Percentiles rank a stretch among this genome's conserved stretches.
phyloP scores from a whole-genome alignment of 2,888 invertebrate species.

The Campoplex capitator region DNA sequence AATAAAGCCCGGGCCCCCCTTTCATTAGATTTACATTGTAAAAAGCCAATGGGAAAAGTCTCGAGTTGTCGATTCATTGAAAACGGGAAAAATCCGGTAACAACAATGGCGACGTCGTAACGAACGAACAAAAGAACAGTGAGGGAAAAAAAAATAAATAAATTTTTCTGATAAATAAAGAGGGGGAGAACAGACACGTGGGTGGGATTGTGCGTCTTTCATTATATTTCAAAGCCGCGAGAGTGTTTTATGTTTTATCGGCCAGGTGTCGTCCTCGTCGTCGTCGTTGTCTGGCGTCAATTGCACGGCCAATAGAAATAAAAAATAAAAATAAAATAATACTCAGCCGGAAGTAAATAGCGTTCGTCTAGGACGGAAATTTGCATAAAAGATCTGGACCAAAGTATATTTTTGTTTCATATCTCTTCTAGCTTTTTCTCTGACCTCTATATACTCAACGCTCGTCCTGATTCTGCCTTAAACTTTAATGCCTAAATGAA shows the following conservation, averaged over 20 bases:
- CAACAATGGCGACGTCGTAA: conserved; percentile 37
- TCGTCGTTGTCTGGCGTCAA: conserved; percentile 38
- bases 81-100: conserved; percentile 19
- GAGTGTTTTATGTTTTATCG: conserved; percentile 33
- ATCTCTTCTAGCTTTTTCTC: background rate
- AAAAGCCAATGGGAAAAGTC: conserved; percentile 14
- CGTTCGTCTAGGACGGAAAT: conserved; percentile 47
- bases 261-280: conserved; percentile 24
- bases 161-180: conserved; percentile 46
- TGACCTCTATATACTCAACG: background rate
- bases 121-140: conserved; percentile 31
- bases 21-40: conserved; percentile 3
- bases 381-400: conserved; percentile 20
- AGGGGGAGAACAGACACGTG: conserved; percentile 29
- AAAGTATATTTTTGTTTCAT: background rate
- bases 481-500: background rate
- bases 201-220: conserved; percentile 40
- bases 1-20: background rate
- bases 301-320: conserved; percentile 26
- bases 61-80: conserved; percentile 21
- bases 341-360: conserved; percentile 15
- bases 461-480: background rate
- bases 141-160: background rate
- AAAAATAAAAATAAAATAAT: conserved; percentile 16
- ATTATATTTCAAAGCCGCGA: conserved; percentile 52